Evolutionary conservation across 2,888 invertebrate genomes (phyloP), one percentile per base, ranked within the genome.

Genomic region (Ophonus ardosiacus): DNA sequence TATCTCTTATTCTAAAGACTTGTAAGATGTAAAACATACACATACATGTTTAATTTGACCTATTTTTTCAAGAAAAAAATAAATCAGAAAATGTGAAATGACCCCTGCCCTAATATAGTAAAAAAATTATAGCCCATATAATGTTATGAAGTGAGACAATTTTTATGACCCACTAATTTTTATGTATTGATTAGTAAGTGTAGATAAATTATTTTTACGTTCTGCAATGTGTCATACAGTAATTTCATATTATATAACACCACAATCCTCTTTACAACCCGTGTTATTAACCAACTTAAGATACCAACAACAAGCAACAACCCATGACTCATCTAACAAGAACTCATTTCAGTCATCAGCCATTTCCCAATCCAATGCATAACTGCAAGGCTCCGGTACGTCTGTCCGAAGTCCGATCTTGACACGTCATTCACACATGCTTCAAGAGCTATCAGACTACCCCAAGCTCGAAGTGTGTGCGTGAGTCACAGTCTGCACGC

Each of bases 401-500:
- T 68, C 68, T 68, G 68, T 68, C 68, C 31, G 38, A 68, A 15
- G 68, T 40, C 31, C 31, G 40, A 38, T 15, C 24, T 21, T 65
- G 68, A 68, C 31, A 38, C 68, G 31, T 38, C 68, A n/a, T 24
- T 38, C 68, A 13, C 65, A 65, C 65, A 65, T 21, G 21, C 31
- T 38, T 68, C 38, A 68, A 68, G 68, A 24, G 68, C n/a, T 24
- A 65, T 24, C 65, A 68, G 68, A 31, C 68, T 68, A 68, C 68
- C 68, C 68, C 68, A 68, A 68, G 38, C 40, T 31, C 17, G 7
- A 15, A 40, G 31, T 31, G 31, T 15, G 68, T 68, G 68, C 38
- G 68, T 68, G 68, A 68, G 68, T 68, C 68, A 68, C 65, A 21
- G 68, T 38, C 31, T 38, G 68, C 68, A 68, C 31, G 68, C 65